These are phyloP conservation scores for Drosophila aldrichi DNA, from an alignment of 2,888 invertebrate genomes.

Conservation along the genomic window DNA sequence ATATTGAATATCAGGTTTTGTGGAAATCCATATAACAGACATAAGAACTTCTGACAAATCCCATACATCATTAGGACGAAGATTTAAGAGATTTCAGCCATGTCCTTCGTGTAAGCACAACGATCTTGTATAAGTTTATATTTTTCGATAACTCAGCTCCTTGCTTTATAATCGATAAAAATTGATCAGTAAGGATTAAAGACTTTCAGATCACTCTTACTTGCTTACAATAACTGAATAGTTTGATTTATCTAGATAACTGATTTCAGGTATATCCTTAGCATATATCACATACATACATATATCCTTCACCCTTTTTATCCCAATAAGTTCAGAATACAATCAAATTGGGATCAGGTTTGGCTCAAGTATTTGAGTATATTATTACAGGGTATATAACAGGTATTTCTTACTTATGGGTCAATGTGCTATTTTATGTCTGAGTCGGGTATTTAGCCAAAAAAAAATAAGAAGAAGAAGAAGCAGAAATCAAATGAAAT, in stretches of 20 bases:
- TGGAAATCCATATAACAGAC: too few species aligned
- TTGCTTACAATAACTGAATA: neutral
- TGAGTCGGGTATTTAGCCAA: slow-evolving; percentile 25
- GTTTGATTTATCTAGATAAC: neutral
- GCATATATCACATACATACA: neutral
- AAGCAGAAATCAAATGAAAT: slow-evolving; percentile 2
- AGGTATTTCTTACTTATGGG: slow-evolving; percentile 49
- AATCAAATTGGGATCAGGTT: neutral
- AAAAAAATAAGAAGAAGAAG: neutral
- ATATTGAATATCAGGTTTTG: too few species aligned
- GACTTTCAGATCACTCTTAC: too few species aligned
- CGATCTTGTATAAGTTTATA: too few species aligned
- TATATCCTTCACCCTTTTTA: neutral
- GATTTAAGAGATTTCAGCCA: too few species aligned
- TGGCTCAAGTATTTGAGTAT: neutral
- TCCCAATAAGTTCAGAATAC: neutral
- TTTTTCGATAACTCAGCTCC: too few species aligned
- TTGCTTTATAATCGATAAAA: too few species aligned
- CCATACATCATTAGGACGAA: too few species aligned
- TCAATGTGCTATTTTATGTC: slow-evolving; percentile 64
- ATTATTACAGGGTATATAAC: slow-evolving; percentile 22
- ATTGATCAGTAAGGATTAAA: too few species aligned
- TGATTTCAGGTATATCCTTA: neutral
- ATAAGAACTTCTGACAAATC: too few species aligned
- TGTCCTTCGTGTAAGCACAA: too few species aligned